Percentiles rank a stretch among this genome's conserved stretches.
Conservation (phyloP, 2,797 vertebrate species). For the Lepilemur ruficaudatus region DNA sequence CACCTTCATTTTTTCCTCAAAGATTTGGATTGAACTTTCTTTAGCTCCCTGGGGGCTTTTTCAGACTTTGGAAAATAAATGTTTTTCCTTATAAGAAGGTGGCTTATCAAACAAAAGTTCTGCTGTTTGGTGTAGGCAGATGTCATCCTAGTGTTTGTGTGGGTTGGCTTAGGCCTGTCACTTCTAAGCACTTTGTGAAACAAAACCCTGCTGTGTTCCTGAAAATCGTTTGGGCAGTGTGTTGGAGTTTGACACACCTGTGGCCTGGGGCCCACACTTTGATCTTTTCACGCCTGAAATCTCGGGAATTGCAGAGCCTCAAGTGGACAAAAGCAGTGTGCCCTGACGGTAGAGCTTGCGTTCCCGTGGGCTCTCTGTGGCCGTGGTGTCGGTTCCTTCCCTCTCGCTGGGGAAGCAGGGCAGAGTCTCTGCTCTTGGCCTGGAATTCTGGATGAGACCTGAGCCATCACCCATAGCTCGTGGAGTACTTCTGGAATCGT, state of each 20-base stretch:
- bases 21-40: neutral
- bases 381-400: neutral
- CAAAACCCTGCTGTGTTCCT: neutral
- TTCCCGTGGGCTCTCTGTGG: rapidly evolving
- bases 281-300: neutral
- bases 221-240: neutral
- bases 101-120: neutral
- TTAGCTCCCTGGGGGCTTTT: neutral
- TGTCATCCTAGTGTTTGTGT: neutral
- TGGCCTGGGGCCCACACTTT: no score
- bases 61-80: neutral
- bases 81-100: neutral
- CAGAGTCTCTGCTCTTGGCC: neutral
- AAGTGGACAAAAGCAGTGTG: neutral
- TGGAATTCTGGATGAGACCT: neutral
- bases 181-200: neutral
- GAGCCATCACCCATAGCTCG: rapidly evolving
- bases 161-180: neutral
- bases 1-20: neutral
- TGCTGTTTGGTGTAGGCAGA: neutral
- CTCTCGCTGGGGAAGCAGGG: neutral
- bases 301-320: rapidly evolving
- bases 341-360: neutral
- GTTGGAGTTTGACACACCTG: neutral
- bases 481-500: neutral